A percentile compares a stretch with the other conserved stretches of the same genome.
Evolutionary conservation across 2,888 invertebrate genomes (phyloP).

Genomic region (Cantharis flavilabris): DNA sequence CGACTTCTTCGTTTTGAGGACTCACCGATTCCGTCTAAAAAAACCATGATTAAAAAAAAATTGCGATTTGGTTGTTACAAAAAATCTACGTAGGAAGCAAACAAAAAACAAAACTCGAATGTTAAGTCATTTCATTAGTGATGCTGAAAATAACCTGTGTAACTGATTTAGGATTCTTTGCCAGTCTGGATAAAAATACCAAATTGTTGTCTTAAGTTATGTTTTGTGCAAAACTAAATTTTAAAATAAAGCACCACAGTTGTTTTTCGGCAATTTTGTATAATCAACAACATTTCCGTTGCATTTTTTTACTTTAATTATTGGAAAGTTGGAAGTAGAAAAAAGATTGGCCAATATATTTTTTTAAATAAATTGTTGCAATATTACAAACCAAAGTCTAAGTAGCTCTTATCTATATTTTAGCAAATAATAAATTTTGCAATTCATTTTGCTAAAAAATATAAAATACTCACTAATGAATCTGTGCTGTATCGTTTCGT

Average conservation of each 20-base stretch:
- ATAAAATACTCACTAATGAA: conserved; percentile 50
- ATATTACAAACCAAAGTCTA: neutral
- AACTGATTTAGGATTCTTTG: conserved; percentile 5
- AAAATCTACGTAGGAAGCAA: conserved; percentile 7
- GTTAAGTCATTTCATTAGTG: conserved; percentile 11
- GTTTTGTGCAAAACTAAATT: neutral
- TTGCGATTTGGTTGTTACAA: neutral
- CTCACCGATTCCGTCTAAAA: conserved; percentile 54
- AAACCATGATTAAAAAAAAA: neutral
- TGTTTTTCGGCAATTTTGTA: neutral
- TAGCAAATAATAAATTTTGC: neutral
- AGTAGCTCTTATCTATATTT: neutral
- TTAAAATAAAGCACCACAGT: neutral
- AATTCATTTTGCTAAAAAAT: neutral
- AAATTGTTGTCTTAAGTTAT: conserved; percentile 4
- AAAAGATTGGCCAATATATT: neutral
- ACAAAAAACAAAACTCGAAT: conserved; percentile 6
- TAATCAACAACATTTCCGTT: neutral
- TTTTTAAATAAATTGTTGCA: neutral
- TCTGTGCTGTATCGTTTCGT: conserved; percentile 53
- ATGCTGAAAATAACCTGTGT: conserved; percentile 8
- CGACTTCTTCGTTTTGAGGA: conserved; percentile 53
- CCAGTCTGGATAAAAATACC: conserved; percentile 11
- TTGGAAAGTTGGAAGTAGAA: neutral
- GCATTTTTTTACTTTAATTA: neutral